A percentile compares a stretch with the other conserved stretches of the same genome.
Evolutionary conservation across 1,140 invertebrate genomes (phyloP).

Genomic region (Amyelois transitella): DNA sequence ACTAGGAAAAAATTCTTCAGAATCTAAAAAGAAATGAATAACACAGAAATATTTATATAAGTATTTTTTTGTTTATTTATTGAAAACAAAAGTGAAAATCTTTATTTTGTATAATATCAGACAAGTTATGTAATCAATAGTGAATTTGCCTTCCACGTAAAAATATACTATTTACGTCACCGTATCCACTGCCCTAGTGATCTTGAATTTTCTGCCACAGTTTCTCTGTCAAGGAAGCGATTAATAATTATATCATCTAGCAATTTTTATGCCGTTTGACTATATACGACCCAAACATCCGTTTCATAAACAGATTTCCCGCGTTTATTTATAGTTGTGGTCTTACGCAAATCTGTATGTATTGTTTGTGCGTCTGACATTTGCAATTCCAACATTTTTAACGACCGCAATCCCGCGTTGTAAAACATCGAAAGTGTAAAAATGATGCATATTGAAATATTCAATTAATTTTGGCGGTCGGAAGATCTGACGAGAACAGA

Average conservation of each 20-base stretch:
- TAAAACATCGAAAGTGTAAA: not conserved
- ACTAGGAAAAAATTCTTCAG: no score
- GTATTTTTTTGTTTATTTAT: no score
- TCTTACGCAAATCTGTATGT: not conserved
- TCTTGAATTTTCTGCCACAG: not conserved
- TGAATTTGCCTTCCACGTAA: no score
- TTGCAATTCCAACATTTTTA: not conserved
- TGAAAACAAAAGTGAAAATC: no score
- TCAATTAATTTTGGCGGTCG: no score
- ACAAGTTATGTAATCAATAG: no score
- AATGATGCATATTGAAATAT: not conserved
- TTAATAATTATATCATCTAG: not conserved
- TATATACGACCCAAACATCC: not conserved
- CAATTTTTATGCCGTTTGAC: not conserved
- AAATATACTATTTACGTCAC: no score
- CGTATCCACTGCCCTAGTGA: not conserved
- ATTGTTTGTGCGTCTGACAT: not conserved
- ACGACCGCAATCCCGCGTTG: not conserved
- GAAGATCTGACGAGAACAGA: no score
- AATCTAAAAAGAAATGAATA: no score
- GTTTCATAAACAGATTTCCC: not conserved
- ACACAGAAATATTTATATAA: no score
- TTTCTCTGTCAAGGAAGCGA: not conserved
- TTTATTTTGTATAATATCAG: no score
- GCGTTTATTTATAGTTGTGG: not conserved